Evolutionary conservation across 2,797 vertebrate species (phyloP), one percentile per base, ranked within the genome.

Genomic region (Scolopax bukidnonensis): DNA sequence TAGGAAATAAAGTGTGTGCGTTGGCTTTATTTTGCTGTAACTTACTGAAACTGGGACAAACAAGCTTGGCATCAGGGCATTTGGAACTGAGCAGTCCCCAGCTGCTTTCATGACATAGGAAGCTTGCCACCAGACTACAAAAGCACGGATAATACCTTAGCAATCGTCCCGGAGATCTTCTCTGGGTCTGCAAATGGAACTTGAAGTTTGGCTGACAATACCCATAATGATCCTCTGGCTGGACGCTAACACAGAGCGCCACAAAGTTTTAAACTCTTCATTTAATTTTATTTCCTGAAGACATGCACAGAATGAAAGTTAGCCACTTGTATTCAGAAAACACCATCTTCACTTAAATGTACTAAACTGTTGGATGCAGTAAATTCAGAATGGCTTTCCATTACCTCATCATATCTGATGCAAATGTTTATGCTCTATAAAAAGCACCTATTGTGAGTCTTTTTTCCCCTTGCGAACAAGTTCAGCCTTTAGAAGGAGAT

Each of bases 21-120:
- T 38, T 1, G 0, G 51, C 61, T 90, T 94, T 80, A 41, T 93
- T 92, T 95, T 91, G 25, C 77, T 84, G 45, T 90, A 82, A 38
- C 64, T 85, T 91, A 67, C 76, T 90, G 79, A 96, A 96, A 97
- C 64, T 91, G 78, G 94, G 88, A 84, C 89, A 95, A 94, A 81
- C 77, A 65, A 84, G 36, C 69, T 95, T 97, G 95, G 93, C 86
- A 81, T 30, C 17, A 21, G 25, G 33, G n/a, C 25, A 23, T 89
- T 95, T 95, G 94, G 77, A 96, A 93, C 51, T 70, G 69, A 89
- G 57, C 48, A 61, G 53, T 76, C 41, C 60, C 71, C 84, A 90
- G 51, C 87, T 96, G 90, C 84, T 94, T 95, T 96, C 71, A 79
- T 71, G 94, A 87, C 14, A 1, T 73, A 95, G 96, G 90, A 96